Base-by-base conservation (phyloP, 1,140 invertebrate species). In the Delia radicum region DNA sequence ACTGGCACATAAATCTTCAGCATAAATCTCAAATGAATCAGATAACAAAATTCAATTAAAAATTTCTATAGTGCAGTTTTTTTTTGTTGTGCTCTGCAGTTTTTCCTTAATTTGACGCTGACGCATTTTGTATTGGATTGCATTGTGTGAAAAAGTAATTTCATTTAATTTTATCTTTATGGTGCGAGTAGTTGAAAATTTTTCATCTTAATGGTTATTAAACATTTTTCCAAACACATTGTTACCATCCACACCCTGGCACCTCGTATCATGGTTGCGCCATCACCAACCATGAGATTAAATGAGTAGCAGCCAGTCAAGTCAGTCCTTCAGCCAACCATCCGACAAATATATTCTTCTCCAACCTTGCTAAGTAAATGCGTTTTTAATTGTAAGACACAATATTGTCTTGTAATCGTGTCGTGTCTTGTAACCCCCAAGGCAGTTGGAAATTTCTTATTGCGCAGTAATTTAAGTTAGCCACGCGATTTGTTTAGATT, bases 41-140 rank as follows among this genome's bases (percentile, higher is more conserved):
- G 65, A 69, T 69, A 69, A 69, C 29, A 69, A 69, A 69, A 69
- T 69, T 69, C 65, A 69, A 69, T 69, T 69, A 69, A 69, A 69
- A 69, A 69, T 37, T 69, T 4, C 65, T 69, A 12, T 55, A 21
- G 5, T 21, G 24, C n/a, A 55, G n/a, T 55, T 21, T 55, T 42
- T 55, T 21, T 55, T 21, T 21, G 48, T 21, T 24, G 48, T n/a
- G 2, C 10, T 55, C 48, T 37, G n/a, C n/a, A 21, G 48, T 21
- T 55, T 55, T 21, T 55, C 1, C 12, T 55, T 55, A n/a, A 55
- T 55, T n/a, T 21, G 8, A 5, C 48, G 18, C 18, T 21, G 21
- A 55, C 21, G 48, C 48, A 24, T 55, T 55, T 2, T 7, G 2
- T 21, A 55, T 55, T 55, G n/a, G n/a, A 18, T 55, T 18, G 18